Evolutionary conservation across 2,888 invertebrate genomes (phyloP).

Genomic region (Pteria penguin): DNA sequence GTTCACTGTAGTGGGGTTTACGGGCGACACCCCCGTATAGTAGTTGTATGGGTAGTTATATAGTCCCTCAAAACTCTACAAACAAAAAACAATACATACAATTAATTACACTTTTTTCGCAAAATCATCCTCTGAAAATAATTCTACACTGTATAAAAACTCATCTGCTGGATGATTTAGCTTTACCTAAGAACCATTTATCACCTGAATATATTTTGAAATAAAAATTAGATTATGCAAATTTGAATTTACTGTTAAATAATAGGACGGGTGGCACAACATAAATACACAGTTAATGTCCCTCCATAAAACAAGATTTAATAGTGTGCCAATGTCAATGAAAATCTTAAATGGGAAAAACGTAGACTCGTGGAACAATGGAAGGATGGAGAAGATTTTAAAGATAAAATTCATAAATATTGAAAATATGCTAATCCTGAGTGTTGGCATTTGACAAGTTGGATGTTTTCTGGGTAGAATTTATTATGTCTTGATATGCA

Average conservation of each 20-base stretch:
- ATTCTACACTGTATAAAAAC: no score
- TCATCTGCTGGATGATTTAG: no score
- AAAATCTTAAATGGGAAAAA: neutral
- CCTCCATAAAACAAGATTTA: neutral
- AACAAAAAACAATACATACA: no score
- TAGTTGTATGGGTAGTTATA: constrained; percentile 11
- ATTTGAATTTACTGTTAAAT: neutral
- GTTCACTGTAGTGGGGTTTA: constrained; percentile 9
- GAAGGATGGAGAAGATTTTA: constrained; percentile 12
- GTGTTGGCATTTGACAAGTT: constrained; percentile 28
- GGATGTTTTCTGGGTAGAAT: constrained; percentile 29
- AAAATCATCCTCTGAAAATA: no score
- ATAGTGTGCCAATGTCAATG: neutral
- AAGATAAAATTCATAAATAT: constrained; percentile 30
- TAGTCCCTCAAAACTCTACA: no score
- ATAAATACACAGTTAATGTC: neutral
- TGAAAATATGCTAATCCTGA: constrained; percentile 29
- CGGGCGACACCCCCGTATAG: constrained; percentile 20
- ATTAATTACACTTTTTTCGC: no score
- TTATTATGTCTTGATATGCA: constrained; percentile 22
- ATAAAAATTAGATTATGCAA: neutral
- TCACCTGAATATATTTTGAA: neutral
- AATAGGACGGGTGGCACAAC: neutral
- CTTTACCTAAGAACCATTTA: neutral
- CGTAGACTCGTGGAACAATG: neutral